These are phyloP conservation scores for Dallia pectoralis DNA, from an alignment of 2,797 vertebrate species.

Conservation along the genomic window DNA sequence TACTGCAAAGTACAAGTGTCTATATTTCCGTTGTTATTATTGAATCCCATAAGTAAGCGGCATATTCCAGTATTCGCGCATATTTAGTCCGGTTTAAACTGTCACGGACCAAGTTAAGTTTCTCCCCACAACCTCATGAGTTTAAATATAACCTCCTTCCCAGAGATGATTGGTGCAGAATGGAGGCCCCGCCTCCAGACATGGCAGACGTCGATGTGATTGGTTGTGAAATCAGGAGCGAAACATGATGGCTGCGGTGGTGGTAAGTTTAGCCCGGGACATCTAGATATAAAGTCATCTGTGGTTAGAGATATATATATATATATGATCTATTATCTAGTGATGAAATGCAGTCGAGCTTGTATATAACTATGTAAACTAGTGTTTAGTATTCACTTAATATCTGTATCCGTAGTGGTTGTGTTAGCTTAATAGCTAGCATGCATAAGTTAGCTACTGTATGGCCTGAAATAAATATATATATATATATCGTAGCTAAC, in stretches of 20 bases:
- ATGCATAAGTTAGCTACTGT: too few species aligned
- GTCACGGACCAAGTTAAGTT: too few species aligned
- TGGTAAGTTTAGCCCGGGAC: slow-evolving; percentile 21
- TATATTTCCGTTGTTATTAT: too few species aligned
- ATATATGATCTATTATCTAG: neutral
- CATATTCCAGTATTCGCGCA: too few species aligned
- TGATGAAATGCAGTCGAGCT: neutral
- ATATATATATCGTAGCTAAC: too few species aligned
- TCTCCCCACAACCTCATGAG: too few species aligned
- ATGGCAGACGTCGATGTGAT: neutral
- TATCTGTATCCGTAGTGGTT: too few species aligned
- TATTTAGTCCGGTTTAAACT: too few species aligned
- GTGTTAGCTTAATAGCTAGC: neutral
- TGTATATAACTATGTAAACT: neutral
- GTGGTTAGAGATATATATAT: neutral
- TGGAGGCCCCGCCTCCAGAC: neutral
- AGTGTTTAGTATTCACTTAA: neutral
- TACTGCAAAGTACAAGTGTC: too few species aligned
- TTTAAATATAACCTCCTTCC: too few species aligned
- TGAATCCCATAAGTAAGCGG: too few species aligned
- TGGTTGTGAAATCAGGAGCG: neutral
- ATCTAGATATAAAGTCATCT: neutral
- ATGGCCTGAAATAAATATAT: too few species aligned
- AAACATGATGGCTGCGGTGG: slow-evolving; percentile 36
- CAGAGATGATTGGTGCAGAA: neutral